Base-by-base conservation (phyloP, 2,113 vertebrate genomes). In the Origma solitaria region DNA sequence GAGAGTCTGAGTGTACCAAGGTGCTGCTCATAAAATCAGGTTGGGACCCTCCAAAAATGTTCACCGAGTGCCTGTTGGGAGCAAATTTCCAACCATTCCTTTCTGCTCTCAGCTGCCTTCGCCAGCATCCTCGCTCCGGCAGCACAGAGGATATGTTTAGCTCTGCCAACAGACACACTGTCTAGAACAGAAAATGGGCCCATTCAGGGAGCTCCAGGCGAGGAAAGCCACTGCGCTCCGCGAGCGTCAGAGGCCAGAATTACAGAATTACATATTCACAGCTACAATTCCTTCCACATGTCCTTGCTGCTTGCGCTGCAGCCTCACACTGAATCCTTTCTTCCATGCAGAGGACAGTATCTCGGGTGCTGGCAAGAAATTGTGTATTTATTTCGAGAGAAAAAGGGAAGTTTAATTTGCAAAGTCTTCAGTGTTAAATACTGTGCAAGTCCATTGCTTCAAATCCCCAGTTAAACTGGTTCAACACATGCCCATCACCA, bases 81-180 rank as follows among this genome's bases (percentile, higher is more conserved):
- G 47, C 13, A 56, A 53, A 91, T 44, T 81, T 64, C 75, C 92
- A 92, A 42, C 35, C 42, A 17, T 49, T 81, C 62, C 68, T 70
- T 83, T 82, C 79, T 8, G 30, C 57, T 87, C 82, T 53, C 79
- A 66, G 91, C 84, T 93, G 93, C 70, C 70, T 69, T 84, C 84
- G 47, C 78, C 17, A 61, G 81, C 86, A 57, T 61, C 86, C 68
- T 77, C 11, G 2, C 71, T 77, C 61, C 4, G 2, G 85, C 91
- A 94, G 94, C 88, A 81, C 73, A 65, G 88, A 95, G 86, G 88
- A 61, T 57, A 24, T 37, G 86, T 82, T 81, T 14, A 91, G 69
- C 89, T 82, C 92, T 78, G 95, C 95, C 96, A 97, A 94, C 62
- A 79, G 11, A 96, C 83, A 97, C 94, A 62, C 51, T 71, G 72